These are phyloP conservation scores for Bovichtus variegatus DNA, from an alignment of 2,797 vertebrate genomes.

Conservation along the genomic window DNA sequence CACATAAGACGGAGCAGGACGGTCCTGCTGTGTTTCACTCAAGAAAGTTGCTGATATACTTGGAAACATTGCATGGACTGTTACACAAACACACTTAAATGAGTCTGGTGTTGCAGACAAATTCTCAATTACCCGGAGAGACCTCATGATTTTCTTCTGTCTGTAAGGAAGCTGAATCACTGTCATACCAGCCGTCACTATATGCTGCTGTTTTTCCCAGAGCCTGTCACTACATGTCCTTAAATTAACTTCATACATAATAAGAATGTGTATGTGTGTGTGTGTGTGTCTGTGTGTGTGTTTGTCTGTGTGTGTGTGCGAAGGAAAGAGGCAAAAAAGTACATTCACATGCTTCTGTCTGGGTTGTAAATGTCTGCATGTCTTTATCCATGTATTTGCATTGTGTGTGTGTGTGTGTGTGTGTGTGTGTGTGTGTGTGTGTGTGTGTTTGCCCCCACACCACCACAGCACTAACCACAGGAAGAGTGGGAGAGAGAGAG, in stretches of 20 bases:
- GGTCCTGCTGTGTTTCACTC: too few species aligned
- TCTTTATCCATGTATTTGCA: slow-evolving; percentile 52
- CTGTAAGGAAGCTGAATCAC: slow-evolving; percentile 78
- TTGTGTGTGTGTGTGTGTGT: slow-evolving; percentile 42
- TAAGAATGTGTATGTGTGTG: slow-evolving; percentile 61
- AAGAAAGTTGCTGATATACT: neutral
- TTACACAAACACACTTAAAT: slow-evolving; percentile 14
- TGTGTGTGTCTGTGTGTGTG: slow-evolving; percentile 65
- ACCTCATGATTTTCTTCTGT: slow-evolving; percentile 63
- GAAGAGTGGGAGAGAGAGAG: slow-evolving; percentile 87
- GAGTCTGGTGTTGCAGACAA: slow-evolving; percentile 60
- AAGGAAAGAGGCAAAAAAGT: slow-evolving; percentile 10
- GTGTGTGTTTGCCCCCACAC: slow-evolving; percentile 51
- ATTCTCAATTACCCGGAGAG: slow-evolving; percentile 58
- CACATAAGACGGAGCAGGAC: too few species aligned
- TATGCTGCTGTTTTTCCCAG: slow-evolving; percentile 60
- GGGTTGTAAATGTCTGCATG: slow-evolving; percentile 51
- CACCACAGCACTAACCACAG: slow-evolving; percentile 82
- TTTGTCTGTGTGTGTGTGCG: slow-evolving; percentile 28
- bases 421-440: neutral
- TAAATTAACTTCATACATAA: slow-evolving; percentile 71
- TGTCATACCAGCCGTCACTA: slow-evolving; percentile 58
- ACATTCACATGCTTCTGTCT: slow-evolving; percentile 70
- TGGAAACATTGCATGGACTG: neutral
- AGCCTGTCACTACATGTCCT: slow-evolving; percentile 66